A percentile compares a stretch with the other conserved stretches of the same genome.
These are phyloP conservation scores for Agapornis roseicollis DNA, from an alignment of 2,113 vertebrate species.

Conservation along the genomic window DNA sequence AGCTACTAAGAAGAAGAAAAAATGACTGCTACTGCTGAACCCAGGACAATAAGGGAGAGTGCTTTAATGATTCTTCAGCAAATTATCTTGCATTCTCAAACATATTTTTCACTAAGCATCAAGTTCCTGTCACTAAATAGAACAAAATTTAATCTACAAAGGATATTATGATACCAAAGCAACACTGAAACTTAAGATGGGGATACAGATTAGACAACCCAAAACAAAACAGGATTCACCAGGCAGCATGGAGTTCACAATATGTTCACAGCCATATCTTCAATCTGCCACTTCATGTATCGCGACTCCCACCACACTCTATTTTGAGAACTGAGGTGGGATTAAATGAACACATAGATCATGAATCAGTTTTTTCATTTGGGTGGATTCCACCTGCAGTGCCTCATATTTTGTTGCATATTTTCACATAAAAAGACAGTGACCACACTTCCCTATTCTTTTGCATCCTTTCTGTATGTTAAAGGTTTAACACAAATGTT, in stretches of 20 bases:
- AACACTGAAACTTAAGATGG: background rate
- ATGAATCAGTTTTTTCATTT: slow-evolving; percentile 45
- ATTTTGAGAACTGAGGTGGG: slow-evolving; percentile 52
- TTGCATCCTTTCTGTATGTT: background rate
- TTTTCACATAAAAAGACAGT: background rate
- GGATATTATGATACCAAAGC: background rate
- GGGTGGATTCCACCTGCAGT: slow-evolving; percentile 40
- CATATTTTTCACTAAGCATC: background rate
- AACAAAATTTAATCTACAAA: background rate
- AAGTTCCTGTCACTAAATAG: background rate
- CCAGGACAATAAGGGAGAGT: background rate
- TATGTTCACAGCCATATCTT: slow-evolving; percentile 49
- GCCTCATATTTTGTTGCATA: background rate
- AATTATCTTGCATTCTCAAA: background rate
- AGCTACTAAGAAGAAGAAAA: too few species aligned
- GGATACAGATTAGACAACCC: background rate
- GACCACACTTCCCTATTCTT: background rate
- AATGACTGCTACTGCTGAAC: too few species aligned
- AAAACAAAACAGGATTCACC: slow-evolving; percentile 34
- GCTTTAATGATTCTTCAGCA: background rate
- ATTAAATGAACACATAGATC: slow-evolving; percentile 46
- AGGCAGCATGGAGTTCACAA: slow-evolving; percentile 33
- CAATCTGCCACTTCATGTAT: slow-evolving; percentile 62
- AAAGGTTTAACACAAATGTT: background rate
- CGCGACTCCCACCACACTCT: slow-evolving; percentile 39